Conservation (phyloP, 2,888 invertebrate genomes). For the Branchinecta sandiegonensis region DNA sequence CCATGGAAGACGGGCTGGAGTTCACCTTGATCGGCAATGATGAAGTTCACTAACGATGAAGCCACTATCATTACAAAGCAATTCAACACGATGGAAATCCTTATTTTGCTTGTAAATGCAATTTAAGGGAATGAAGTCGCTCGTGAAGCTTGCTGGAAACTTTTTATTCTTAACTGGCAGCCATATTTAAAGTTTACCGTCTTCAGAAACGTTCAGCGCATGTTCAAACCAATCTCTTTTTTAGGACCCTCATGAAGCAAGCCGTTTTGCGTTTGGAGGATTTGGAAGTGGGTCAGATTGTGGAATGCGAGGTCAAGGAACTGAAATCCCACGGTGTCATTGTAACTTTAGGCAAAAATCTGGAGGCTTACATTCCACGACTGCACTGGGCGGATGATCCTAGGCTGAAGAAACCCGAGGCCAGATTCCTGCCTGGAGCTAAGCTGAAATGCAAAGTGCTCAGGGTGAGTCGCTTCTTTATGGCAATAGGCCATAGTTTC, state of each 20-base stretch:
- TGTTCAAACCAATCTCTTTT: slow-evolving; percentile 25
- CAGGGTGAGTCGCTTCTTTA: not conserved
- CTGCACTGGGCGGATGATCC: slow-evolving; percentile 23
- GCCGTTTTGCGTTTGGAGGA: slow-evolving; percentile 20
- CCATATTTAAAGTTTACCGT: no score
- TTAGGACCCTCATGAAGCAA: slow-evolving; percentile 20
- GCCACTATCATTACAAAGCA: no score
- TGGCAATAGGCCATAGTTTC: no score
- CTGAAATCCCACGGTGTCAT: slow-evolving; percentile 18
- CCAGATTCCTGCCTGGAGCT: slow-evolving; percentile 19
- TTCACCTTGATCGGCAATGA: no score
- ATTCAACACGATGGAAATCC: no score
- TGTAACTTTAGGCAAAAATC: slow-evolving; percentile 21
- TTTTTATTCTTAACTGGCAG: no score
- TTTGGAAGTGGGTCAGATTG: slow-evolving; percentile 22
- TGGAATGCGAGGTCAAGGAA: slow-evolving; percentile 20
- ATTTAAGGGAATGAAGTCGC: no score
- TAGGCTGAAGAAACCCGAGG: slow-evolving; percentile 20
- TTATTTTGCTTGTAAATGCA: no score
- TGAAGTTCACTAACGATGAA: no score
- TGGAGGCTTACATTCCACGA: slow-evolving; percentile 22
- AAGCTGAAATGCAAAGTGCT: slow-evolving; percentile 18
- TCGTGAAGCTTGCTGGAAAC: no score
- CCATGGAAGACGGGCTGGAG: no score
- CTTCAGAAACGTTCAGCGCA: no score